Percentiles rank a stretch among this genome's conserved stretches.
phyloP scores from a whole-genome alignment of 2,797 vertebrate genomes.

The Manis javanica region DNA sequence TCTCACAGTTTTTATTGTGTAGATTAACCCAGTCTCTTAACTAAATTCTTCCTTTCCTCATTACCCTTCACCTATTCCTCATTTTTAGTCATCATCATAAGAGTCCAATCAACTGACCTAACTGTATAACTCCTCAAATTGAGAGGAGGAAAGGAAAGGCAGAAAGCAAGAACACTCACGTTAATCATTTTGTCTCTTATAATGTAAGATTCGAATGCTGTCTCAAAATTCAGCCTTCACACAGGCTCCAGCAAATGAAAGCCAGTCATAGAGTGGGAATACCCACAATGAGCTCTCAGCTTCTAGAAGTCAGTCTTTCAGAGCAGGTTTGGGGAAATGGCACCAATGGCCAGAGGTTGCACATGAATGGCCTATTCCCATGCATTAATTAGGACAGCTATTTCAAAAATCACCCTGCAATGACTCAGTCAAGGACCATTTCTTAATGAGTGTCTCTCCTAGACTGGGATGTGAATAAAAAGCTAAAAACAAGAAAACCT shows the following conservation, averaged over 20 bases:
- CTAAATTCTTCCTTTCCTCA: neutral
- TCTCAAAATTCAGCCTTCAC: neutral
- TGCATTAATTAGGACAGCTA: neutral
- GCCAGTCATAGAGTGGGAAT: neutral
- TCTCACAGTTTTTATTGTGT: slow-evolving; percentile 32
- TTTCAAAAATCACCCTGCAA: neutral
- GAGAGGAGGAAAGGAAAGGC: neutral
- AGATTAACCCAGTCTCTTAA: neutral
- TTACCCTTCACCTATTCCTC: neutral
- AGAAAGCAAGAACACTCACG: neutral
- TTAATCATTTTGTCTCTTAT: neutral
- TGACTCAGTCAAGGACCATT: neutral
- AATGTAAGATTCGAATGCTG: slow-evolving; percentile 11
- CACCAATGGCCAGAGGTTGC: neutral
- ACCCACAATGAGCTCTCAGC: neutral
- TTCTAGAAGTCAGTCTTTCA: neutral
- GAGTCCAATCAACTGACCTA: neutral
- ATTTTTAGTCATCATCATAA: slow-evolving; percentile 11
- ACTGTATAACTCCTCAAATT: neutral
- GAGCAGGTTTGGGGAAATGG: neutral
- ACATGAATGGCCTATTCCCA: neutral
- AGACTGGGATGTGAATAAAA: neutral
- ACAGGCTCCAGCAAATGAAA: neutral
- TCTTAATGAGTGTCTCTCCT: neutral
- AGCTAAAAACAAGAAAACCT: neutral